phyloP scores from a whole-genome alignment of 2,888 invertebrate species.

The Dryobota labecula region DNA sequence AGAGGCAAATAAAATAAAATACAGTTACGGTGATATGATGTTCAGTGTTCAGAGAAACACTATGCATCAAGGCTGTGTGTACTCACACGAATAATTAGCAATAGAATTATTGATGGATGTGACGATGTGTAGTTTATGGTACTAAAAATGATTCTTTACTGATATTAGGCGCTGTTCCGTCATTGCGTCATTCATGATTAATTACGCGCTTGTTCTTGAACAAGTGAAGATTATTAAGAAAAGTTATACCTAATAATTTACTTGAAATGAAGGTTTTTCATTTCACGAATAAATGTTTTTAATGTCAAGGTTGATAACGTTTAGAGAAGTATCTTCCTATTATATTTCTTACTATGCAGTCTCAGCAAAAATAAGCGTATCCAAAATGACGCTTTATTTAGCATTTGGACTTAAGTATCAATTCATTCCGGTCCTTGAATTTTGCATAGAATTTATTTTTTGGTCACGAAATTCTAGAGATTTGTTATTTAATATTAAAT shows the following conservation, averaged over 20 bases:
- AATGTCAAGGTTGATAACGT: slow-evolving; percentile 36
- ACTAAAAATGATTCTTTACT: slow-evolving; percentile 25
- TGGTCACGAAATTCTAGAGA: slow-evolving; percentile 42
- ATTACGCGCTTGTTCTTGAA: slow-evolving; percentile 48
- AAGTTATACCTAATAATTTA: slow-evolving; percentile 30
- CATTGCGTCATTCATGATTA: slow-evolving; percentile 49
- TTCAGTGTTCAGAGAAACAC: not conserved
- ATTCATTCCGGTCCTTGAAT: slow-evolving; percentile 25
- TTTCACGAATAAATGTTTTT: slow-evolving; percentile 31
- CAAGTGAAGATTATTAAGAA: slow-evolving; percentile 43
- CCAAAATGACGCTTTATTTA: slow-evolving; percentile 4
- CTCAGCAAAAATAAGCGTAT: slow-evolving; percentile 25
- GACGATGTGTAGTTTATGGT: slow-evolving; percentile 27
- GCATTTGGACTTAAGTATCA: slow-evolving; percentile 3
- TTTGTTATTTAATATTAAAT: slow-evolving; percentile 12
- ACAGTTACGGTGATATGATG: slow-evolving; percentile 12
- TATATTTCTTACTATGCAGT: not conserved
- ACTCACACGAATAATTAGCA: slow-evolving; percentile 29
- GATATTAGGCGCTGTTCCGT: slow-evolving; percentile 24
- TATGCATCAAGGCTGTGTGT: slow-evolving; percentile 31
- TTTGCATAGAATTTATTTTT: slow-evolving; percentile 28
- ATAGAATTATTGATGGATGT: slow-evolving; percentile 28
- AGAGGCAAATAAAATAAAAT: slow-evolving; percentile 21
- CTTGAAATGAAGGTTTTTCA: slow-evolving; percentile 52
- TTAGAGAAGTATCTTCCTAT: slow-evolving; percentile 10